Evolutionary conservation across 2,113 vertebrate genomes (phyloP).

Genomic region (Canis aureus): DNA sequence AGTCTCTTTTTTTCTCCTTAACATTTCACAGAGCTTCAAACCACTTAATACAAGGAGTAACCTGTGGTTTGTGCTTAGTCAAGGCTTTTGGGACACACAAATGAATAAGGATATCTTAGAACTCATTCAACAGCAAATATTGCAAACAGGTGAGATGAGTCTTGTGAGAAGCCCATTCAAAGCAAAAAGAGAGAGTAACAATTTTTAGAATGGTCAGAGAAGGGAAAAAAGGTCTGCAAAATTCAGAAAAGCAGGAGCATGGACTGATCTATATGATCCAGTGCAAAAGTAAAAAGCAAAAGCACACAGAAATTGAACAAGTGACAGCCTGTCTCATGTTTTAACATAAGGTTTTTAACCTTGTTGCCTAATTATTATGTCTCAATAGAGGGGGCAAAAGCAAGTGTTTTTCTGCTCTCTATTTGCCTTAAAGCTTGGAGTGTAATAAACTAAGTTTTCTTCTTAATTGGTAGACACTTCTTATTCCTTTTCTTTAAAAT

Average conservation of each 20-base stretch:
- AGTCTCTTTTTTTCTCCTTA: background rate
- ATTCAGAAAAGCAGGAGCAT: background rate
- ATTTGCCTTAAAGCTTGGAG: slow-evolving; percentile 58
- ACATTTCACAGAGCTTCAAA: background rate
- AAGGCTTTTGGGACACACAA: background rate
- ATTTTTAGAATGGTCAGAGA: background rate
- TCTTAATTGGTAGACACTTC: slow-evolving; percentile 67
- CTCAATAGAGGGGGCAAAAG: background rate
- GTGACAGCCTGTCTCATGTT: background rate
- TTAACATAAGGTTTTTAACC: slow-evolving; percentile 50
- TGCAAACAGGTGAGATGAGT: background rate
- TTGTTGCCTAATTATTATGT: slow-evolving; percentile 37
- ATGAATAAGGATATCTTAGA: background rate
- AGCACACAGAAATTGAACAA: background rate
- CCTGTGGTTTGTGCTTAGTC: background rate
- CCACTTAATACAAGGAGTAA: background rate
- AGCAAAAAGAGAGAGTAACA: background rate
- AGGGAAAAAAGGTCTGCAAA: background rate
- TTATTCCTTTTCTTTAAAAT: slow-evolving; percentile 61
- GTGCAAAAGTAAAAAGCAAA: background rate
- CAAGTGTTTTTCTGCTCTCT: slow-evolving; percentile 5
- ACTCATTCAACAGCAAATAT: background rate
- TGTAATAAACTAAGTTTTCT: slow-evolving; percentile 63
- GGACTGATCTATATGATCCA: background rate
- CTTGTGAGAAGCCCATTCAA: background rate